Evolutionary conservation across 2,888 invertebrate genomes (phyloP).

Genomic region (Acleris literana): DNA sequence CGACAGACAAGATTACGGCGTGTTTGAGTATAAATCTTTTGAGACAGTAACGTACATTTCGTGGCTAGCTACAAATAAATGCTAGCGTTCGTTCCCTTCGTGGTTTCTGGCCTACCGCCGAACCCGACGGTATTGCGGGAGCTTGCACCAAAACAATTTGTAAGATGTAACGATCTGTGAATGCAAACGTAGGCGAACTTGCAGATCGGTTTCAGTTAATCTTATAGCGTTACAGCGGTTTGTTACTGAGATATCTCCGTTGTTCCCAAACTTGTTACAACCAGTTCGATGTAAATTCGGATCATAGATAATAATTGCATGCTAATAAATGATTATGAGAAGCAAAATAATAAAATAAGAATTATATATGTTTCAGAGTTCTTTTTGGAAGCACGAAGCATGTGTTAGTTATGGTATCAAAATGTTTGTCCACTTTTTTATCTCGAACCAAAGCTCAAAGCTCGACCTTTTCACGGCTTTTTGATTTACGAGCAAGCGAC

Average conservation of each 20-base stretch:
- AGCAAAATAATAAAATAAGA: no score
- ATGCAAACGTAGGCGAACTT: conserved; percentile 16
- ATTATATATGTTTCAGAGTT: no score
- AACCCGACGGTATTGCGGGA: conserved; percentile 45
- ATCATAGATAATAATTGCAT: not conserved
- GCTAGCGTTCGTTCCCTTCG: conserved; percentile 59
- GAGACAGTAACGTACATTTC: conserved; percentile 74
- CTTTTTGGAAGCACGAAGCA: not conserved
- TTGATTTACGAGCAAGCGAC: conserved; percentile 68
- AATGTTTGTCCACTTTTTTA: conserved; percentile 44
- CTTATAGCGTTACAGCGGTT: not conserved
- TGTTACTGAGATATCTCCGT: not conserved
- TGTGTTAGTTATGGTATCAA: not conserved
- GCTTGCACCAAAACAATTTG: conserved; percentile 52
- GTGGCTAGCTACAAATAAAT: conserved; percentile 74
- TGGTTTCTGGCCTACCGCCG: conserved; percentile 55
- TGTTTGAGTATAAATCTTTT: conserved; percentile 78
- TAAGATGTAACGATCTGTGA: conserved; percentile 37
- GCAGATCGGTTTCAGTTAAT: not conserved
- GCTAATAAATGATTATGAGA: no score
- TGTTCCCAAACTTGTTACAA: not conserved
- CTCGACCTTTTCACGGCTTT: conserved; percentile 71
- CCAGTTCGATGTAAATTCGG: not conserved
- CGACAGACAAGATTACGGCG: conserved; percentile 74
- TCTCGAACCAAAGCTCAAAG: conserved; percentile 47